Evolutionary conservation across 2,113 vertebrate genomes (phyloP), one percentile per base, ranked within the genome.

Genomic region (Varanus komodoensis): DNA sequence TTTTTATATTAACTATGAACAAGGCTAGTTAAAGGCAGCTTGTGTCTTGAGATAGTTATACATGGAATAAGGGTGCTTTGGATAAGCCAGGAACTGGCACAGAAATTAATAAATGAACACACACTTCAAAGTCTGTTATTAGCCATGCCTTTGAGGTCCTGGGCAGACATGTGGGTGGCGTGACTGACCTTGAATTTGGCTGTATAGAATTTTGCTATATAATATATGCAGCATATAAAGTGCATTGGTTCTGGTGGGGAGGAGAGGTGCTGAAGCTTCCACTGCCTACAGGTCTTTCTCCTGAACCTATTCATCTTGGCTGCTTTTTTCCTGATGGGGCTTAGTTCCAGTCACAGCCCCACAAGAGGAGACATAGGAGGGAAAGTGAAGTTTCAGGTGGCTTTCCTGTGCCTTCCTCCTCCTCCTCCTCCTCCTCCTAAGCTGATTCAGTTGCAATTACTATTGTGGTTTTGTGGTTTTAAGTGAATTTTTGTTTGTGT

Each of bases 31-130:
- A 54, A 54, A 54, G 54, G 54, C 54, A 54, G 11, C 54, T 12
- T 54, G 2, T 77, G n/a, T 83, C 34, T 87, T 54, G 68, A 93
- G 83, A 81, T 32, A 68, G 48, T 84, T 71, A 25, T 25, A 12
- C 92, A 88, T 86, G 86, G n/a, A 52, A 88, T 91, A 88, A 78
- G 8, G 50, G 27, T 92, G 90, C 82, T 25, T 27, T 75, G 17
- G 29, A 84, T 44, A 86, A 71, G 34, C 52, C 34, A 7, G 87
- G 67, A 77, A 91, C 90, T 34, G 64, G 54, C n/a, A 34, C 85
- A 87, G 29, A 81, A 5, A 73, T 19, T 86, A 78, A 64, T 38
- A 64, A 89, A 81, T 75, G 29, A 48, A 90, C 89, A 6, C 25
- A 87, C 64, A 2, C 23, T 71, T 84, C 7, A 82, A 34, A 89